phyloP scores from a whole-genome alignment of 2,797 vertebrate species.

The Oceanodroma leucorhoa region DNA sequence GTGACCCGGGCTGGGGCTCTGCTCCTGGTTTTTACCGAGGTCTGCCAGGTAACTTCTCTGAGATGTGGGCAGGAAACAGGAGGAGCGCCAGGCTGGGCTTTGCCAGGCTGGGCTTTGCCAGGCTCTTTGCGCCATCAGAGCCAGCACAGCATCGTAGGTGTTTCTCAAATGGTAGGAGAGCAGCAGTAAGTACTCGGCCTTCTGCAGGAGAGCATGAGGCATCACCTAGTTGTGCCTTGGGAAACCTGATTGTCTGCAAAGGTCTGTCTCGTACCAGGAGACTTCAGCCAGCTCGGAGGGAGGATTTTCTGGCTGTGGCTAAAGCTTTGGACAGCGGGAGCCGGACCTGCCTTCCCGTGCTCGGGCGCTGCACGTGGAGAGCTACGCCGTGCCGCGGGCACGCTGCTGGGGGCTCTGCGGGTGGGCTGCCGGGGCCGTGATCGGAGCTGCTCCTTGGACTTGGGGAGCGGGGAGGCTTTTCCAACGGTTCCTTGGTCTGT shows the following conservation, averaged over 20 bases:
- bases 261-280: not conserved
- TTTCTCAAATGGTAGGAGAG: not conserved
- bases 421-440: accelerated
- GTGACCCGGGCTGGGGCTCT: not conserved
- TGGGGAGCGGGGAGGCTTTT: not conserved
- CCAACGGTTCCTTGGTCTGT: not conserved
- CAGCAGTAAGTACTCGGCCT: not conserved
- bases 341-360: not conserved
- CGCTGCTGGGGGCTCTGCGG: not conserved
- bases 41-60: not conserved
- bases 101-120: not conserved
- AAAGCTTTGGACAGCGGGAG: accelerated
- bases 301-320: not conserved
- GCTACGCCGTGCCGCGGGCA: accelerated
- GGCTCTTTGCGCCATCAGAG: not conserved
- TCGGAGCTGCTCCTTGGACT: not conserved
- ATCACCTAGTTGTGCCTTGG: not conserved
- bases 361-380: accelerated
- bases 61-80: not conserved
- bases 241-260: not conserved
- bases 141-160: accelerated
- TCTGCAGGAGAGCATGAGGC: not conserved
- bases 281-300: not conserved
- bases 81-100: not conserved
- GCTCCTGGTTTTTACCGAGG: not conserved